A percentile compares a stretch with the other conserved stretches of the same genome.
These are phyloP conservation scores for Microtus californicus DNA, from an alignment of 2,797 vertebrate genomes.

Conservation along the genomic window DNA sequence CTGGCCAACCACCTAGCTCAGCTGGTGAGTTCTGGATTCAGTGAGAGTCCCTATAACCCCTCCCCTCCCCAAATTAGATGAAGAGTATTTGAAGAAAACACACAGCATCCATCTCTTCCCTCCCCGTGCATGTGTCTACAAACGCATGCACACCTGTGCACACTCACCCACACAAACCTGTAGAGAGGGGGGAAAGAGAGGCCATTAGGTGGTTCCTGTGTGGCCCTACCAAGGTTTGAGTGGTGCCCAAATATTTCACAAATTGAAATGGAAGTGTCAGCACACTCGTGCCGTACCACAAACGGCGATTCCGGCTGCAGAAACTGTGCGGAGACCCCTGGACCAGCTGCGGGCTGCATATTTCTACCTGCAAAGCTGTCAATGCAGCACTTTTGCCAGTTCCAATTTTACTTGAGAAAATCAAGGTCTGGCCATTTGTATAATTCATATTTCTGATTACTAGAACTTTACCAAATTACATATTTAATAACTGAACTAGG, in stretches of 20 bases:
- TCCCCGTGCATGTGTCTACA: not conserved
- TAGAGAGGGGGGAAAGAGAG: not conserved
- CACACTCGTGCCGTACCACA: not conserved
- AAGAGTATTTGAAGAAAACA: not conserved
- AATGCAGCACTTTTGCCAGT: slow-evolving; percentile 59
- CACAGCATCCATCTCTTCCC: no score
- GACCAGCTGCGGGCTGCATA: slow-evolving; percentile 74
- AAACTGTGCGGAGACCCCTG: slow-evolving; percentile 60
- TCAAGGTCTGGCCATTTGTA: slow-evolving; percentile 37
- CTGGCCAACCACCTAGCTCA: not conserved
- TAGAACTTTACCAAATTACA: slow-evolving; percentile 67
- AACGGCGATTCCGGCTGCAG: slow-evolving; percentile 28
- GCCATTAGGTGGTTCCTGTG: not conserved
- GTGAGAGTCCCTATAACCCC: not conserved
- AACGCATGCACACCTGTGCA: not conserved
- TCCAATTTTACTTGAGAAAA: slow-evolving; percentile 65
- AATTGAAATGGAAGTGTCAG: slow-evolving; percentile 67
- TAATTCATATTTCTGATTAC: slow-evolving; percentile 61
- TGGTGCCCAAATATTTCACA: slow-evolving; percentile 55
- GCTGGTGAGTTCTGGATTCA: not conserved
- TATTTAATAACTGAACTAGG: slow-evolving; percentile 60
- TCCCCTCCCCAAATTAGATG: not conserved
- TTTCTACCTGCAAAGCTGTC: slow-evolving; percentile 74
- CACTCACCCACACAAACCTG: not conserved
- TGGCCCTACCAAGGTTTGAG: slow-evolving; percentile 56